A percentile compares a stretch with the other conserved stretches of the same genome.
These are phyloP conservation scores for Lumbricus terrestris DNA, from an alignment of 2,888 invertebrate species.

Conservation along the genomic window DNA sequence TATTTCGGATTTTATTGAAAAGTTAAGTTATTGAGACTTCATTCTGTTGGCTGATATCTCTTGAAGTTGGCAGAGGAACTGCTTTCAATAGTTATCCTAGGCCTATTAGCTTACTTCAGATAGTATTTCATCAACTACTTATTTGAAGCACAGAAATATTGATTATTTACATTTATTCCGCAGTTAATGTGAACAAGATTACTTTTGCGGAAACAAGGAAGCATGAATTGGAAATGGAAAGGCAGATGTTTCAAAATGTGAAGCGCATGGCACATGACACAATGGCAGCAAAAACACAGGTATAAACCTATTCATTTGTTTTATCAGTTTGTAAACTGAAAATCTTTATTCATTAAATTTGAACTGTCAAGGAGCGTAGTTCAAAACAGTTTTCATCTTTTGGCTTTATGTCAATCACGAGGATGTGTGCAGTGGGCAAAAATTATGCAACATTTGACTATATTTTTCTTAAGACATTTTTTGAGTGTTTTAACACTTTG, in stretches of 20 bases:
- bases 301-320: not conserved
- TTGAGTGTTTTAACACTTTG: too few species aligned
- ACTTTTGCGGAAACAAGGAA: constrained; percentile 84
- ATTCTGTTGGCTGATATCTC: not conserved
- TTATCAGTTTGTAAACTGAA: not conserved
- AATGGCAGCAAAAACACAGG: constrained; percentile 21
- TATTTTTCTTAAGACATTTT: not conserved
- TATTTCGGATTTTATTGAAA: not conserved
- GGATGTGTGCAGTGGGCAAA: not conserved
- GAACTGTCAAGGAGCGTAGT: not conserved
- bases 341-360: not conserved
- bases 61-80: not conserved
- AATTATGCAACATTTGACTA: not conserved
- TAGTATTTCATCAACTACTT: not conserved
- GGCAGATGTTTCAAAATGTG: constrained; percentile 54
- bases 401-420: not conserved
- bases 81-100: not conserved
- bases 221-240: constrained; percentile 81
- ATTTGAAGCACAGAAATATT: not conserved
- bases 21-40: not conserved
- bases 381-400: not conserved
- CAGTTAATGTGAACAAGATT: constrained; percentile 85
- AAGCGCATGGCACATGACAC: constrained; percentile 42
- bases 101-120: not conserved
- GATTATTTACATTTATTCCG: not conserved